These are phyloP conservation scores for Urechis unicinctus DNA, from an alignment of 2,888 invertebrate genomes.

Conservation along the genomic window DNA sequence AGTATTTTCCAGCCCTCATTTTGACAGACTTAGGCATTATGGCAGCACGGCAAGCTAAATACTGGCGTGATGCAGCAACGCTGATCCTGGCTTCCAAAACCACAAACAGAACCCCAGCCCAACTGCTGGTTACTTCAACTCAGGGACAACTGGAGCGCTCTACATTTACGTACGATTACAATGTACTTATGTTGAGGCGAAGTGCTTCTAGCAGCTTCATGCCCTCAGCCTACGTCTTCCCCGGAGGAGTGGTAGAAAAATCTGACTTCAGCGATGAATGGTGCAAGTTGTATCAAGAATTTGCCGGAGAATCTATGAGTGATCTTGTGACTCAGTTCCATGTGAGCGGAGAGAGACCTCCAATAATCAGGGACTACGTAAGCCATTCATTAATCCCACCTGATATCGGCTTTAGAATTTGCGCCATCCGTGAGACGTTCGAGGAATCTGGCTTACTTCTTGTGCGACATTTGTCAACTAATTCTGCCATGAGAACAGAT, in stretches of 20 bases:
- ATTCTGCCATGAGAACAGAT: not conserved
- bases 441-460: not conserved
- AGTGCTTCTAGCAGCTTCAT: not conserved
- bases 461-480: too few species aligned
- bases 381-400: not conserved
- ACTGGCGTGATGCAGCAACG: not conserved
- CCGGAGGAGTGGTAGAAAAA: not conserved
- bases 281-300: not conserved
- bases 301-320: not conserved
- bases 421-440: not conserved
- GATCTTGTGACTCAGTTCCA: not conserved
- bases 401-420: not conserved
- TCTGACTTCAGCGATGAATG: not conserved
- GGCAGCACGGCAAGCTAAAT: too few species aligned
- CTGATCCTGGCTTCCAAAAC: not conserved
- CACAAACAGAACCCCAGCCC: too few species aligned
- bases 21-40: too few species aligned
- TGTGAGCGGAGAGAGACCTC: not conserved
- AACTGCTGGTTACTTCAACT: too few species aligned
- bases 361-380: not conserved
- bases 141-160: too few species aligned
- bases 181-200: not conserved
- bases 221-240: not conserved
- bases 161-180: too few species aligned
- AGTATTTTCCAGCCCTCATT: too few species aligned